Evolutionary conservation across 2,888 invertebrate species (phyloP).

Genomic region (Hybos culiciformis): DNA sequence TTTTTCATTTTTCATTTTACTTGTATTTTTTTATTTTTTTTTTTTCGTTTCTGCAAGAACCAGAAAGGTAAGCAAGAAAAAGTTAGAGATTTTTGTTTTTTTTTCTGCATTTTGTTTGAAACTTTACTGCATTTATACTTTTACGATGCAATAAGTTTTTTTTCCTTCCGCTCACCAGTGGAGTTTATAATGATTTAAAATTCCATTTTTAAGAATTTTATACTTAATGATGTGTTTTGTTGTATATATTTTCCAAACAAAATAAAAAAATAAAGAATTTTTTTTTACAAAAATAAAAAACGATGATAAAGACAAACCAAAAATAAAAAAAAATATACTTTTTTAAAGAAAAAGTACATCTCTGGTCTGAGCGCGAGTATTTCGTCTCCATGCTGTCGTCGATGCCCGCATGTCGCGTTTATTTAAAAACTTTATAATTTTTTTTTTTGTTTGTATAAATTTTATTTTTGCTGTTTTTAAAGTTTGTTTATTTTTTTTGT

Average conservation of each 20-base stretch:
- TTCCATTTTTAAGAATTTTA: slow-evolving; percentile 38
- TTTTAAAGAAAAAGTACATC: background rate
- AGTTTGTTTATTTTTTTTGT: too few species aligned
- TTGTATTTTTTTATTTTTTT: too few species aligned
- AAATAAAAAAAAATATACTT: background rate
- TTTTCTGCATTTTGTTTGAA: background rate
- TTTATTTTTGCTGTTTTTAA: too few species aligned
- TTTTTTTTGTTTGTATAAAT: too few species aligned
- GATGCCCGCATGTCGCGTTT: background rate
- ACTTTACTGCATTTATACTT: background rate
- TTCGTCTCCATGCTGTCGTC: slow-evolving; percentile 1
- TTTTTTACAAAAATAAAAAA: background rate
- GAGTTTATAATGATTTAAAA: slow-evolving; percentile 33
- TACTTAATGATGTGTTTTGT: slow-evolving; percentile 38
- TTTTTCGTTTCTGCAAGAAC: background rate
- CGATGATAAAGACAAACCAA: background rate
- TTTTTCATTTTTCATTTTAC: too few species aligned
- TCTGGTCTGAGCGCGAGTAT: too few species aligned
- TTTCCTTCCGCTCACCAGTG: background rate
- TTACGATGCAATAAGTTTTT: background rate
- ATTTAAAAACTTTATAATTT: too few species aligned
- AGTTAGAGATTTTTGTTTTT: background rate
- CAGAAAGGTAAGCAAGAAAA: background rate
- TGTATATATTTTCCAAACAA: slow-evolving; percentile 21
- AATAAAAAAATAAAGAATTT: background rate